A percentile compares a stretch with the other conserved stretches of the same genome.
phyloP scores from a whole-genome alignment of 2,888 invertebrate species.

The Tenthredo amoena region DNA sequence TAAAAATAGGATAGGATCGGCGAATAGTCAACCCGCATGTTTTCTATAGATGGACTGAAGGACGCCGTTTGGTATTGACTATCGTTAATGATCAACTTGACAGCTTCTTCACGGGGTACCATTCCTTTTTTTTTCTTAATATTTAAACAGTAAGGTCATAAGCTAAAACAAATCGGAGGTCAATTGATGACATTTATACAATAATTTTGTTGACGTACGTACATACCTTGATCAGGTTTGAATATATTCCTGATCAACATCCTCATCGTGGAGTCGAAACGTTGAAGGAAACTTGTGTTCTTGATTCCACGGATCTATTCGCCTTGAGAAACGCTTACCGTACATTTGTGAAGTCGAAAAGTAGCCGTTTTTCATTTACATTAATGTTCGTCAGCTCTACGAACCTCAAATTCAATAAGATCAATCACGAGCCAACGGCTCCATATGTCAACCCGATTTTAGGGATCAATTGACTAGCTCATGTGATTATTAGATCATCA shows the following conservation, averaged over 20 bases:
- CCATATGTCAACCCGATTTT: neutral
- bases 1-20: neutral
- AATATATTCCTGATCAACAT: constrained; percentile 2
- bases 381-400: neutral
- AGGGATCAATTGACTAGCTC: no score
- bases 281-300: neutral
- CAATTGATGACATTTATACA: neutral
- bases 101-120: constrained; percentile 23
- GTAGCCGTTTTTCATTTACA: neutral
- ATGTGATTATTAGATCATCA: neutral
- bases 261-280: neutral
- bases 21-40: neutral
- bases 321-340: neutral
- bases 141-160: neutral
- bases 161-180: constrained; percentile 11
- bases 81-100: neutral
- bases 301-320: neutral
- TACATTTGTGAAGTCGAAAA: neutral
- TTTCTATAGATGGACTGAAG: constrained; percentile 9
- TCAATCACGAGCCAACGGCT: neutral
- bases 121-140: neutral
- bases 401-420: neutral
- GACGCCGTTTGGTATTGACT: neutral
- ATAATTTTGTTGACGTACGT: neutral
- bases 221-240: neutral